phyloP scores from a whole-genome alignment of 2,113 vertebrate genomes.

The Gymnorhina tibicen region DNA sequence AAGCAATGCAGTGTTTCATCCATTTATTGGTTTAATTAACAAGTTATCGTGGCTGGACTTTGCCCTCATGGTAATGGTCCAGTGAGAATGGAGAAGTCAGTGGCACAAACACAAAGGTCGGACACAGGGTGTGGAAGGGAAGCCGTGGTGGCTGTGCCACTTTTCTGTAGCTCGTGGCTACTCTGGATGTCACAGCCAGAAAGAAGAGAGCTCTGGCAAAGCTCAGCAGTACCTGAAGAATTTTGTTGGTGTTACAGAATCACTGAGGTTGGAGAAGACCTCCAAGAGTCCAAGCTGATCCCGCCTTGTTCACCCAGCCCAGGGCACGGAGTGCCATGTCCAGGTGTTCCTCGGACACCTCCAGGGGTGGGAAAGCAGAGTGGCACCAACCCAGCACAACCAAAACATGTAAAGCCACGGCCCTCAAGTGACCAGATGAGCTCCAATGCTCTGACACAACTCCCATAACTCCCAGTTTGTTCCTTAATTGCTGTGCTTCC shows the following conservation, averaged over 20 bases:
- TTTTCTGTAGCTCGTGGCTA: background rate
- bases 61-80: background rate
- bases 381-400: background rate
- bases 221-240: background rate
- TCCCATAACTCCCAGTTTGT: background rate
- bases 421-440: background rate
- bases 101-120: background rate
- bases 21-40: background rate
- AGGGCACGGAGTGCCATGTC: background rate
- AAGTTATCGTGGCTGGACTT: background rate
- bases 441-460: background rate
- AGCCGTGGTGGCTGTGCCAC: background rate
- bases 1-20: background rate
- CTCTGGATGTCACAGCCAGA: background rate
- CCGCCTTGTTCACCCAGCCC: background rate
- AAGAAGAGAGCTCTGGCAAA: background rate
- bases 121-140: background rate
- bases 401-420: rapidly evolving
- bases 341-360: background rate
- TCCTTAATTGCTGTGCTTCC: background rate
- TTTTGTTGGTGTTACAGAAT: background rate
- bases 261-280: background rate
- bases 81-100: background rate
- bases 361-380: background rate
- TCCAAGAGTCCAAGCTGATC: background rate